Conservation (phyloP, 1,140 invertebrate genomes). For the Dendroctonus ponderosae region DNA sequence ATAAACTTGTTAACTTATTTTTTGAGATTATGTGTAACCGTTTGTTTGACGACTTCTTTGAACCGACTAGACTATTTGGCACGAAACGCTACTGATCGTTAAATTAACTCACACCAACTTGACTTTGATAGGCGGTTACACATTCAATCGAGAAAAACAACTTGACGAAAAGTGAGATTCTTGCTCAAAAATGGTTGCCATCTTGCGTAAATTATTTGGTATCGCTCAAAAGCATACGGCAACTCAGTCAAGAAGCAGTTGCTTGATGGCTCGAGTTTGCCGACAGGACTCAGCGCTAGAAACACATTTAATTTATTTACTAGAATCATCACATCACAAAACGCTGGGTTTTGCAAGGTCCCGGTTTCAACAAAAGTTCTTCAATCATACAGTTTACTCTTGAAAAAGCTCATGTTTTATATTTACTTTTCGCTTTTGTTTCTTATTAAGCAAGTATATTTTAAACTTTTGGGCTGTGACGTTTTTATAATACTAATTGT, state of each 20-base stretch:
- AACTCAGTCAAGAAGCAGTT: too few species aligned
- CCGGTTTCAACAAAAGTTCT: constrained; percentile 18
- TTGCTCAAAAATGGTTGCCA: constrained; percentile 43
- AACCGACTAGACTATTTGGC: too few species aligned
- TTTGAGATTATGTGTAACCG: not conserved
- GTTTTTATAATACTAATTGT: constrained; percentile 39
- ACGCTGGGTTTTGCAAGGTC: not conserved
- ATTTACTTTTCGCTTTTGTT: constrained; percentile 11
- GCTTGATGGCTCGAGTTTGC: too few species aligned
- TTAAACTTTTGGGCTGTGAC: constrained; percentile 47
- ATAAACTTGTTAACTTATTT: not conserved
- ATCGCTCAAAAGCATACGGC: not conserved
- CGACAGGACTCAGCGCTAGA: too few species aligned
- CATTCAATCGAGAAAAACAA: constrained; percentile 25
- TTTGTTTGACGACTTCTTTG: not conserved
- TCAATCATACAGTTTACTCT: too few species aligned
- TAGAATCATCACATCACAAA: too few species aligned
- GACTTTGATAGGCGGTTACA: constrained; percentile 5
- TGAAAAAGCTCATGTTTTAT: too few species aligned
- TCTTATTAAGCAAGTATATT: constrained; percentile 20
- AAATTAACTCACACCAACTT: too few species aligned
- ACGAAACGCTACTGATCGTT: too few species aligned
- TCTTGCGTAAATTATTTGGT: constrained; percentile 28
- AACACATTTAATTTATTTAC: too few species aligned
- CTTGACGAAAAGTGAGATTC: constrained; percentile 40